Percentiles rank a stretch among this genome's conserved stretches.
phyloP scores from a whole-genome alignment of 2,113 vertebrate genomes.

The Thryonomys swinderianus region DNA sequence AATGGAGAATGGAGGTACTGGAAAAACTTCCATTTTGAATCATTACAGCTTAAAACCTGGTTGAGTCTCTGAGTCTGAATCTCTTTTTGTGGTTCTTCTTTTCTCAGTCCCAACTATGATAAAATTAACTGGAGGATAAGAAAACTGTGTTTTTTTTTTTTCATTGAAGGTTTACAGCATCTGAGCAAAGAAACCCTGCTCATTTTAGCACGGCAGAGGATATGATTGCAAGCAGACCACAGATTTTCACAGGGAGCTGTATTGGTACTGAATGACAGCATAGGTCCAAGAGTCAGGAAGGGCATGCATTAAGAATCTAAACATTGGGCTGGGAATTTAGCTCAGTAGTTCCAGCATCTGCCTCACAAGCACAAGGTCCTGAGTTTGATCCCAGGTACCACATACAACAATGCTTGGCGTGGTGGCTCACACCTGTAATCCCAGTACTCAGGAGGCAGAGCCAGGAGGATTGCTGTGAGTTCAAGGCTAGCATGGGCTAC shows the following conservation, averaged over 20 bases:
- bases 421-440: no score
- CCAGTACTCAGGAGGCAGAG: no score
- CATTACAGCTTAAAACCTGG: background rate
- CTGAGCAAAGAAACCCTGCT: background rate
- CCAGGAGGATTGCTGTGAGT: no score
- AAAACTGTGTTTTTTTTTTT: background rate
- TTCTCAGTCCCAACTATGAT: background rate
- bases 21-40: background rate
- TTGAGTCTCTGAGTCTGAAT: background rate
- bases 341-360: no score
- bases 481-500: no score
- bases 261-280: background rate
- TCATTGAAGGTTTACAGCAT: background rate
- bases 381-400: no score
- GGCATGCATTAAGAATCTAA: background rate
- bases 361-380: no score
- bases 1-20: background rate
- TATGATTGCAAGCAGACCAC: background rate
- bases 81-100: background rate
- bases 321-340: no score
- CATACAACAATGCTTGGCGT: no score
- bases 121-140: background rate
- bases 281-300: background rate
- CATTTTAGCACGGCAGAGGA: background rate
- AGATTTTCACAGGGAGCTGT: background rate